These are phyloP conservation scores for Callyntrura guangdongensis DNA, from an alignment of 2,888 invertebrate species.

Conservation along the genomic window DNA sequence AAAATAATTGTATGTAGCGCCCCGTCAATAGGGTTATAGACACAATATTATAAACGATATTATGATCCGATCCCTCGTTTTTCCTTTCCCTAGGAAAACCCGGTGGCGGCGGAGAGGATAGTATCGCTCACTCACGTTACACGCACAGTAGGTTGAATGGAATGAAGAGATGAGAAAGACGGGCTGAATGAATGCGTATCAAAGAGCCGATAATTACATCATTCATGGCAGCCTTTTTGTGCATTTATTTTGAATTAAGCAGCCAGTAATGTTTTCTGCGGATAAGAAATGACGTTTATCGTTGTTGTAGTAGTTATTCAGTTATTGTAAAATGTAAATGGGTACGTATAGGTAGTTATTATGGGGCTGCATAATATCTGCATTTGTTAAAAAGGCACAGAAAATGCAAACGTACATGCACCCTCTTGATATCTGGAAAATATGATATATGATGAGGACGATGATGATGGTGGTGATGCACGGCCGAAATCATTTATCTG, in stretches of 20 bases:
- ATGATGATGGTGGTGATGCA: not conserved
- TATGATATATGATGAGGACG: not conserved
- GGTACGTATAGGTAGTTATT: not conserved
- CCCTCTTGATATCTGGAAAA: not conserved
- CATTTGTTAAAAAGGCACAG: not conserved
- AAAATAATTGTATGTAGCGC: not conserved
- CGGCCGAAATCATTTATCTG: slow-evolving; percentile 54
- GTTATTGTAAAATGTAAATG: not conserved
- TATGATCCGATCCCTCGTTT: slow-evolving; percentile 28
- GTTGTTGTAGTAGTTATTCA: not conserved
- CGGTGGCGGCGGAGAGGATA: not conserved
- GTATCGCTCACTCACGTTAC: not conserved
- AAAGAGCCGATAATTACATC: slow-evolving; percentile 81
- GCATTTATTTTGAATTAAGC: not conserved
- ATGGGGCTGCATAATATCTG: not conserved
- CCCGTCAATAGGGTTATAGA: not conserved
- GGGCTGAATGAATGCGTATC: slow-evolving; percentile 14
- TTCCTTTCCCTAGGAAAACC: slow-evolving; percentile 9
- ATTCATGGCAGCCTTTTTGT: slow-evolving; percentile 20
- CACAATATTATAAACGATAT: no score
- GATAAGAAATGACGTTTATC: not conserved
- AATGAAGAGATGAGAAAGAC: not conserved
- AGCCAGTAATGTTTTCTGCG: not conserved
- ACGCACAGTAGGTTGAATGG: not conserved
- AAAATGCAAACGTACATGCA: slow-evolving; percentile 3